A percentile compares a stretch with the other conserved stretches of the same genome.
Evolutionary conservation across 2,113 vertebrate species (phyloP).

Genomic region (Manacus vitellinus): DNA sequence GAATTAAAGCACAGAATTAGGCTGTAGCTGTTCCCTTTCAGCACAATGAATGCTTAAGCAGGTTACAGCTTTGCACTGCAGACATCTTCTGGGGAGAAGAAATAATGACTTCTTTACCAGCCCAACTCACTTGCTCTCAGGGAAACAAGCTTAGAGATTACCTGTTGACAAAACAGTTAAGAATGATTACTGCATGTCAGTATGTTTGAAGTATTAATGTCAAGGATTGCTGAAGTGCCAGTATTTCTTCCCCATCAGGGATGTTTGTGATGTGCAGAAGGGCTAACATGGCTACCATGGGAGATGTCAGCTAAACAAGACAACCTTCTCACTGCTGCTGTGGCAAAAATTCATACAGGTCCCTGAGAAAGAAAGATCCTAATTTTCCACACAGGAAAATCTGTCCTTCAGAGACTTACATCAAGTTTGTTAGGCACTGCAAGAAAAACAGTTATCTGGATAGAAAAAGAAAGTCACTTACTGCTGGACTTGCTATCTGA

Average conservation of each 20-base stretch:
- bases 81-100: background rate
- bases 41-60: slow-evolving; percentile 26
- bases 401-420: background rate
- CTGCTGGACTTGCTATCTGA: background rate
- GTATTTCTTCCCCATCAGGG: background rate
- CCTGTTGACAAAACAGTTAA: slow-evolving; percentile 7
- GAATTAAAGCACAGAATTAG: slow-evolving; percentile 56
- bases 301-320: background rate
- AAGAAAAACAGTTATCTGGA: background rate
- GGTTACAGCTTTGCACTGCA: slow-evolving; percentile 5
- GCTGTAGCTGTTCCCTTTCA: background rate
- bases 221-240: background rate
- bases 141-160: background rate
- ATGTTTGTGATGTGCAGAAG: background rate
- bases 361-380: background rate
- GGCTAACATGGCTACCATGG: background rate
- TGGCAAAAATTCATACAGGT: background rate
- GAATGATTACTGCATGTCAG: background rate
- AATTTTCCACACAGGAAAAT: background rate
- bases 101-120: background rate
- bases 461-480: background rate
- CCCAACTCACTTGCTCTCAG: background rate
- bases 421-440: background rate
- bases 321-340: background rate
- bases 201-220: background rate